Base-by-base conservation (phyloP, 1,140 invertebrate genomes). In the Reticulitermes speratus region DNA sequence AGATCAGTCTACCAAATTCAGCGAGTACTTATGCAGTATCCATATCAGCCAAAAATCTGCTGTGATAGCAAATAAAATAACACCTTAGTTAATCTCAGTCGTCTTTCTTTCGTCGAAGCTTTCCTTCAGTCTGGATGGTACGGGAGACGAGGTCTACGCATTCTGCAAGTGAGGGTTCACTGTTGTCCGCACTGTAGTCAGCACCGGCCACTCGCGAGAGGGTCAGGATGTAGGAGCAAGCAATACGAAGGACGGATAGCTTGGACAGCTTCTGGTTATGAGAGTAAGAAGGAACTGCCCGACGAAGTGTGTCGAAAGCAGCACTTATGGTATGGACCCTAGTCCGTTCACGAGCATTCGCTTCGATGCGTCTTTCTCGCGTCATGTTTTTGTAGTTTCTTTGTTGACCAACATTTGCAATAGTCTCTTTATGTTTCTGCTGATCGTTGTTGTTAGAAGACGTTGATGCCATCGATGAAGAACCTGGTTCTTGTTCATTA, bases 301-400 rank as follows among this genome's bases (percentile, higher is more conserved):
- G 93, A 59, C 97, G 93, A 2, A 99, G 91, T 0, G 96, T 97
- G 86, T 99, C 97, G 90, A 98, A 99, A 0, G 97, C 97, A 0
- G 97, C 97, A 89, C 97, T 98, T 87, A 99, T 98, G 0, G 97
- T 98, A 90, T 99, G 97, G 2, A 99, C 97, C 81, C 97, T 92
- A 16, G 97, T 97, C 59, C 97, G 91, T 90, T 99, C 97, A 3
- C 97, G 92, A 0, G 97, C 97, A 89, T 99, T 99, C 1, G 97
- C 97, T 90, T 99, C 97, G 88, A 98, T 97, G 52, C 97, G 91
- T 87, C 97, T 92, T 89, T 98, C 97, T 44, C 97, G 92, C 0
- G 97, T 98, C 97, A 98, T 98, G 89, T 98, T 98, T 90, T 98
- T 98, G 90, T 98, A 98, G 90, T 98, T 98, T 87, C 97, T 94